phyloP scores from a whole-genome alignment of 2,113 vertebrate species.

The Heliornis fulica region DNA sequence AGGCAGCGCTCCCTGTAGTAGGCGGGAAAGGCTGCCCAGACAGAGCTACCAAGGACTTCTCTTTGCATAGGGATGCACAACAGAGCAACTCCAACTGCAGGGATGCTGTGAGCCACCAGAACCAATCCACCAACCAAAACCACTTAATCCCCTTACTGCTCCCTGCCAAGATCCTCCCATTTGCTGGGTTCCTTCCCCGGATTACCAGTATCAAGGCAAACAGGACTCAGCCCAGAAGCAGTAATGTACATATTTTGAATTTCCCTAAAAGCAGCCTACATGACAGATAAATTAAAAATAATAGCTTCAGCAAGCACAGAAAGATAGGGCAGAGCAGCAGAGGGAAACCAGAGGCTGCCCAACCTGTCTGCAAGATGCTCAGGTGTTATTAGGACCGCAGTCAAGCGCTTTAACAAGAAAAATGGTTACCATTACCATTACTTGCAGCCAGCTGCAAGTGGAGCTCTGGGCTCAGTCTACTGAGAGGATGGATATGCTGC shows the following conservation, averaged over 20 bases:
- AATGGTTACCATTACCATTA: background rate
- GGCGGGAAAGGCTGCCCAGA: background rate
- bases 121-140: background rate
- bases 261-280: background rate
- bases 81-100: background rate
- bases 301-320: background rate
- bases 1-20: background rate
- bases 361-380: background rate
- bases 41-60: accelerated
- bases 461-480: slow-evolving; percentile 11
- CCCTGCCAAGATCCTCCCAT: background rate
- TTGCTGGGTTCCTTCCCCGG: background rate
- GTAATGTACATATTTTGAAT: background rate
- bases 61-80: background rate
- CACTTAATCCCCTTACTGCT: background rate
- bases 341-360: background rate
- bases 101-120: background rate
- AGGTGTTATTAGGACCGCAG: background rate
- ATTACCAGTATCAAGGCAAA: background rate
- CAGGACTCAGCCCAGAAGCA: background rate
- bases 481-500: background rate
- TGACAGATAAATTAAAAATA: background rate
- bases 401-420: background rate
- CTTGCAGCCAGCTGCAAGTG: slow-evolving; percentile 12
- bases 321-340: background rate